Conservation (phyloP, 1,140 invertebrate species). For the Temnothorax nylanderi region DNA sequence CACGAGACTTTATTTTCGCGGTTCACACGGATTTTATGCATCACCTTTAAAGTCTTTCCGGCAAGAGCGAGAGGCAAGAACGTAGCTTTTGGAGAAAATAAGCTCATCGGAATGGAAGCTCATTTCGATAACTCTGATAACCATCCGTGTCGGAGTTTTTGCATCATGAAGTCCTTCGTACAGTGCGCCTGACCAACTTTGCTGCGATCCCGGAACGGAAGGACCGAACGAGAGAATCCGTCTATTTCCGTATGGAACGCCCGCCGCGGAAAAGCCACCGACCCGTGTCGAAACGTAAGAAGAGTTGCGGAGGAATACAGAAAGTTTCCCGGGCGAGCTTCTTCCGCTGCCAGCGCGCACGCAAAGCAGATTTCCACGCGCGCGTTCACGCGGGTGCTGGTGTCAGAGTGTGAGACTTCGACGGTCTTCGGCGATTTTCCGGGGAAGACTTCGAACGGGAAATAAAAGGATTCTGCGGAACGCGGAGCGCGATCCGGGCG, state of each 20-base stretch:
- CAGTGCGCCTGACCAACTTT: constrained; percentile 31
- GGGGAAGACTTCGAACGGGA: constrained; percentile 22
- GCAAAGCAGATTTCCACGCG: constrained; percentile 43
- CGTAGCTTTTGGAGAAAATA: constrained; percentile 28
- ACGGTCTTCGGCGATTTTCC: constrained; percentile 31
- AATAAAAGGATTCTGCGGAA: constrained; percentile 46
- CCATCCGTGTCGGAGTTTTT: constrained; percentile 5
- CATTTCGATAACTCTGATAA: constrained; percentile 37
- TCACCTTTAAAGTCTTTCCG: neutral
- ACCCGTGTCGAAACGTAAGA: constrained; percentile 45
- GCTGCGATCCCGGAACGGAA: constrained; percentile 45
- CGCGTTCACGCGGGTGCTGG: constrained; percentile 4
- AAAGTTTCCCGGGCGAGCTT: constrained; percentile 28
- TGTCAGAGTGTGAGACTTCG: constrained; percentile 20
- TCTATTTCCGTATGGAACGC: constrained; percentile 36
- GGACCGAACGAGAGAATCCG: constrained; percentile 48
- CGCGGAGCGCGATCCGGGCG: constrained; percentile 12
- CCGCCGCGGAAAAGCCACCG: constrained; percentile 34
- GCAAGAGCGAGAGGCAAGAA: neutral
- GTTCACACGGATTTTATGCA: neutral
- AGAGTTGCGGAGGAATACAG: constrained; percentile 53
- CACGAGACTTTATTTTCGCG: neutral
- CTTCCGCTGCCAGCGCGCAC: constrained; percentile 5
- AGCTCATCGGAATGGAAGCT: constrained; percentile 25
- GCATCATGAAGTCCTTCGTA: constrained; percentile 35